Evolutionary conservation across 2,888 invertebrate species (phyloP).

Genomic region (Leptopilina myrica): DNA sequence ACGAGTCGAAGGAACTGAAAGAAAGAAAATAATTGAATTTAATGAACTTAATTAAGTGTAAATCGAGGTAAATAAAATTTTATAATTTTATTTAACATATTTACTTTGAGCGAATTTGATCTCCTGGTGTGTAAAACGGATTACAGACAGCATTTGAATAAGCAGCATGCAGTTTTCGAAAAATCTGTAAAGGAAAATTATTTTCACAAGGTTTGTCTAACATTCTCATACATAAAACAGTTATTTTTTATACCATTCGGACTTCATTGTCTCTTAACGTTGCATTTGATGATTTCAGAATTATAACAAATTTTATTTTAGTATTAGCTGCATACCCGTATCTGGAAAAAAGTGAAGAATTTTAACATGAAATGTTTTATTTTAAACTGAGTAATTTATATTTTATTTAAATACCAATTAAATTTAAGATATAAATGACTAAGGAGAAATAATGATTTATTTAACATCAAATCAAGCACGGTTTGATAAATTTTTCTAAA

Average conservation of each 20-base stretch:
- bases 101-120: constrained; percentile 92
- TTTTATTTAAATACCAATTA: too few relatives aligned
- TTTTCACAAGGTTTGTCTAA: constrained; percentile 17
- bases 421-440: too few relatives aligned
- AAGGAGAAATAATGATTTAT: too few relatives aligned
- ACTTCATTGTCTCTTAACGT: constrained; percentile 96
- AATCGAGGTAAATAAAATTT: too few relatives aligned
- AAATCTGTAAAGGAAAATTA: constrained; percentile 80
- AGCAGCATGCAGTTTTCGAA: constrained; percentile 92
- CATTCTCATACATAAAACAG: constrained; percentile 15
- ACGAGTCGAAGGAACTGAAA: constrained; percentile 69
- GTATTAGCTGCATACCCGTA: constrained; percentile 99
- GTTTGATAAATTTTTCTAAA: too few relatives aligned
- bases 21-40: background rate
- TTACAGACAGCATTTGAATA: constrained; percentile 97
- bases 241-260: constrained; percentile 82
- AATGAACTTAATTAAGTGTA: too few relatives aligned
- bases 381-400: too few relatives aligned
- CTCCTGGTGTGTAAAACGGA: constrained; percentile 97
- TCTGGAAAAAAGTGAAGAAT: constrained; percentile 77
- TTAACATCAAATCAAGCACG: too few relatives aligned
- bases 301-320: constrained; percentile 94
- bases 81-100: constrained; percentile 61
- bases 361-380: background rate
- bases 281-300: constrained; percentile 93